phyloP scores from a whole-genome alignment of 2,113 vertebrate genomes.

The Engystomops pustulosus region DNA sequence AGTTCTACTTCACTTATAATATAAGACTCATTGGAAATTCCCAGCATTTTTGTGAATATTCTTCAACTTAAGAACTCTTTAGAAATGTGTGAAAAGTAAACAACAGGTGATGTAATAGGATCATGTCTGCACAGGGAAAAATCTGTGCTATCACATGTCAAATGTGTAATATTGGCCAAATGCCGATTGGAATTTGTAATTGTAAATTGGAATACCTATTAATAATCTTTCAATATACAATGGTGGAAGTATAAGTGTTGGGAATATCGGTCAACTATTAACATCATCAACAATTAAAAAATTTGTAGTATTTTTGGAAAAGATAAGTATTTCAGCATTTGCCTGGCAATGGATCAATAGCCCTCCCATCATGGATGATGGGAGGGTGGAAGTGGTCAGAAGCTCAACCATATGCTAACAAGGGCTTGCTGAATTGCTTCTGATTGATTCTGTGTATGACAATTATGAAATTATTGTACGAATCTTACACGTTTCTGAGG shows the following conservation, averaged over 20 bases:
- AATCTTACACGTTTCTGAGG: neutral
- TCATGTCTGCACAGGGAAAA: conserved; percentile 8
- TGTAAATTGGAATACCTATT: neutral
- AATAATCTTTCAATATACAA: neutral
- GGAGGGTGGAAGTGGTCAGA: neutral
- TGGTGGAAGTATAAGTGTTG: neutral
- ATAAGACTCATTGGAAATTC: conserved; percentile 32
- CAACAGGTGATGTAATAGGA: conserved; percentile 46
- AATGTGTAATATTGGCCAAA: neutral
- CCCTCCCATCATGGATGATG: neutral
- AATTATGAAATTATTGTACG: neutral
- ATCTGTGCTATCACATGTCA: conserved; percentile 24
- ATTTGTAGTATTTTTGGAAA: no score
- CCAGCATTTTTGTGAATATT: conserved; percentile 34
- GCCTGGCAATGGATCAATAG: neutral
- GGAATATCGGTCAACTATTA: no score
- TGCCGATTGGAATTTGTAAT: neutral
- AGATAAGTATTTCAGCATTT: no score
- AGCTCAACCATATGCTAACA: neutral
- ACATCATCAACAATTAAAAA: no score
- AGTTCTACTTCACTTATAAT: neutral
- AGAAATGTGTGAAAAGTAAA: conserved; percentile 41
- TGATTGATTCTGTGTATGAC: neutral
- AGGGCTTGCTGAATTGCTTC: neutral
- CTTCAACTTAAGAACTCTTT: conserved; percentile 38